A percentile compares a stretch with the other conserved stretches of the same genome.
phyloP scores from a whole-genome alignment of 1,140 invertebrate species.

The Ceratina japonica region DNA sequence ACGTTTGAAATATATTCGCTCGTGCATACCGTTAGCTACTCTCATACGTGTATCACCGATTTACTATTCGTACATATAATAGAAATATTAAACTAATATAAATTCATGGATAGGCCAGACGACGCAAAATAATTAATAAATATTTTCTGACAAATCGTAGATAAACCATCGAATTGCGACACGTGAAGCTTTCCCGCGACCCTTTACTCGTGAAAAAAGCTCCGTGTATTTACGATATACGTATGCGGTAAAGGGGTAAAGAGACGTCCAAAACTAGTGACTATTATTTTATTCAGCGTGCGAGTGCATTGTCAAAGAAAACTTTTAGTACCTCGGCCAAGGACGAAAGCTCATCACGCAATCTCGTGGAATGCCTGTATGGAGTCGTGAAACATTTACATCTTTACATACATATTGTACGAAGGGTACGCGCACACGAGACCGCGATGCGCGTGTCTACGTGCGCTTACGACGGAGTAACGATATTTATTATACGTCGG shows the following conservation, averaged over 20 bases:
- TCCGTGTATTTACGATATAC: background rate
- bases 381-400: constrained; percentile 53
- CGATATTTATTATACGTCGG: constrained; percentile 70
- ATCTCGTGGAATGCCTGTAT: constrained; percentile 43
- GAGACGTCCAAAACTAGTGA: constrained; percentile 5
- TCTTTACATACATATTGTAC: constrained; percentile 38
- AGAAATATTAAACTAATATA: background rate
- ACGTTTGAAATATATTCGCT: background rate
- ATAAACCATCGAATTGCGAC: background rate
- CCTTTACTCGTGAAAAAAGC: background rate
- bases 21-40: background rate
- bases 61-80: background rate
- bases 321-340: constrained; percentile 60
- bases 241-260: background rate
- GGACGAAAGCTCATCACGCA: constrained; percentile 58
- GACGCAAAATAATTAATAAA: background rate
- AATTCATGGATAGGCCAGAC: background rate
- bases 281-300: constrained; percentile 44
- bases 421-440: constrained; percentile 6
- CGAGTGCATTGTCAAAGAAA: constrained; percentile 50
- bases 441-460: constrained; percentile 46
- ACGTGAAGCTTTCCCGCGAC: background rate
- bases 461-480: constrained; percentile 58
- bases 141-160: background rate
- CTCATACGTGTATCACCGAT: background rate